Evolutionary conservation across 2,113 vertebrate species (phyloP).

Genomic region (Aphyosemion australe): DNA sequence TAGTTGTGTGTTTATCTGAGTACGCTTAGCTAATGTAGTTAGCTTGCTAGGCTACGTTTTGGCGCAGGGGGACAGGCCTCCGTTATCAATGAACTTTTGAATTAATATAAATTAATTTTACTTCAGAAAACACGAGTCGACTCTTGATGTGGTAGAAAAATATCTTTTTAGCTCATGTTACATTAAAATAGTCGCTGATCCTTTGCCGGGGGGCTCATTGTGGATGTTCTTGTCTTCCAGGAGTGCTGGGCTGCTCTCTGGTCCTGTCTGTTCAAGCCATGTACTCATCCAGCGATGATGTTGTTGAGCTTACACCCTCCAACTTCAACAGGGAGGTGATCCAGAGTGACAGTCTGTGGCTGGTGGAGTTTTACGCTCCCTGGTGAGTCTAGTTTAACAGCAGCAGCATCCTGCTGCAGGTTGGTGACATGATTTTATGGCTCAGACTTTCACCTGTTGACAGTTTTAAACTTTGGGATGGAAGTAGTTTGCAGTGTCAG

Average conservation of each 20-base stretch:
- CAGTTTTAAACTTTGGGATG: background rate
- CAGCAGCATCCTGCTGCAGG: background rate
- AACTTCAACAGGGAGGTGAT: constrained; percentile 96
- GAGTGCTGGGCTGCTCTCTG: constrained; percentile 84
- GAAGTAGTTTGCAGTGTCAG: background rate
- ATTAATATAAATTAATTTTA: background rate
- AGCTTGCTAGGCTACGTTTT: constrained; percentile 42
- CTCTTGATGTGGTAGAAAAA: accelerated
- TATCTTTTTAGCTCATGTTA: background rate
- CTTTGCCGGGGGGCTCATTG: background rate
- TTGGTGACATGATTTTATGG: background rate
- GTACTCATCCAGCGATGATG: constrained; percentile 90
- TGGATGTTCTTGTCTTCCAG: constrained; percentile 60
- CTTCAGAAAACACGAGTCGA: background rate
- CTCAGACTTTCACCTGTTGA: background rate
- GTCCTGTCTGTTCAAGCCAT: constrained; percentile 82
- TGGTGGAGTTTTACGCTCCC: constrained; percentile 95
- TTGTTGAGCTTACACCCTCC: constrained; percentile 87
- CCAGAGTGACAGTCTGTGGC: constrained; percentile 92
- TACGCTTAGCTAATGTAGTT: background rate
- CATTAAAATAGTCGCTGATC: background rate
- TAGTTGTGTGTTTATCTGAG: background rate
- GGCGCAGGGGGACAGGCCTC: constrained; percentile 30
- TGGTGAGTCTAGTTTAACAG: constrained; percentile 83
- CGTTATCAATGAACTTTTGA: background rate